Percentiles rank a stretch among this genome's conserved stretches.
Evolutionary conservation across 92 coral and sea anemone genomes (phyloP).

Genomic region (Diadumene lineata): DNA sequence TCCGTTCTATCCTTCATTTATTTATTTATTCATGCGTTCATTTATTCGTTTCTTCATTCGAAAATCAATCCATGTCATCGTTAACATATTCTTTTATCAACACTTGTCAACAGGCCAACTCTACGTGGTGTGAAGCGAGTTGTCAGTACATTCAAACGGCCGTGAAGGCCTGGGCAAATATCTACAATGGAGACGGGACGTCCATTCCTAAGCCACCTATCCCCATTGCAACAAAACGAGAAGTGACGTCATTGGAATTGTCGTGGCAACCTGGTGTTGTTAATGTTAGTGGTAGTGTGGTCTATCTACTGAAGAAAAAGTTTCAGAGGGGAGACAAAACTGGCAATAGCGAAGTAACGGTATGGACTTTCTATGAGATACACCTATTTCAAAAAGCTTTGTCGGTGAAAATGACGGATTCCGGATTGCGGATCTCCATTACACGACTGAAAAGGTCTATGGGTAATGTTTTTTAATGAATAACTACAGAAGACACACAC

Average conservation of each 20-base stretch:
- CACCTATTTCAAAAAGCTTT: too few relatives aligned
- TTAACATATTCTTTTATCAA: not conserved
- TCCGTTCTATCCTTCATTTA: not conserved
- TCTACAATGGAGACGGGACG: slow-evolving; percentile 21
- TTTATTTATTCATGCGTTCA: not conserved
- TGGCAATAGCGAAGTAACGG: slow-evolving; percentile 1
- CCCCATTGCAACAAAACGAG: slow-evolving; percentile 5
- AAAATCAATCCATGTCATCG: not conserved
- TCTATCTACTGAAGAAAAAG: slow-evolving; percentile 26
- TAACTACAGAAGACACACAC: too few relatives aligned
- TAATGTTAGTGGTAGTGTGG: slow-evolving; percentile 29
- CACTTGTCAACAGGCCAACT: slow-evolving; percentile 18
- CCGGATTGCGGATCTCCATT: too few relatives aligned
- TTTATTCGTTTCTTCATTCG: not conserved
- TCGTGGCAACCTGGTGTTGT: slow-evolving; percentile 34
- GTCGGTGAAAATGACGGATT: too few relatives aligned
- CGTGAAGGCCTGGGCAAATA: slow-evolving; percentile 16
- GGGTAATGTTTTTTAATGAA: too few relatives aligned
- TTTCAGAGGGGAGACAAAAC: not conserved
- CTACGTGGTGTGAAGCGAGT: slow-evolving; percentile 20
- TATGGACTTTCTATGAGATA: not conserved
- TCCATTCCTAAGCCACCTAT: slow-evolving; percentile 13
- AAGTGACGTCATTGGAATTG: slow-evolving; percentile 30
- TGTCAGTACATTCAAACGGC: slow-evolving; percentile 16
- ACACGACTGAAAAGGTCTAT: too few relatives aligned